phyloP scores from a whole-genome alignment of 2,797 vertebrate genomes.

The Enteromius argenteus region DNA sequence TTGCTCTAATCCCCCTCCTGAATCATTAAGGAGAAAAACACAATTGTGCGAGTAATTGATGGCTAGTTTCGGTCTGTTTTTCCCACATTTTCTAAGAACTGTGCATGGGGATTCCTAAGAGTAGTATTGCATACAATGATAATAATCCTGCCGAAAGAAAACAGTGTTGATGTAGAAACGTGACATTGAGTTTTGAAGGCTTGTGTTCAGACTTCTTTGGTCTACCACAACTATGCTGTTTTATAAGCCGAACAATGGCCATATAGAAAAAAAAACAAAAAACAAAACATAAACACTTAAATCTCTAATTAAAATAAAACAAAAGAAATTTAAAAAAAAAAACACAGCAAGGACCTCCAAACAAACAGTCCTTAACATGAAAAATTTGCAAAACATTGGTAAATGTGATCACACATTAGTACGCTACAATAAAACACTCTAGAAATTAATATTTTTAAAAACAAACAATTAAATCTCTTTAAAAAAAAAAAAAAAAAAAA shows the following conservation, averaged over 20 bases:
- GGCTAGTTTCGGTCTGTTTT: conserved; percentile 54
- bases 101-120: neutral
- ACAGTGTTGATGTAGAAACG: neutral
- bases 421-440: neutral
- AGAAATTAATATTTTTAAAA: too few relatives aligned
- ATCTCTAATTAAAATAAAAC: too few relatives aligned
- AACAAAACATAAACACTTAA: too few relatives aligned
- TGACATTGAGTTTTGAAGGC: neutral
- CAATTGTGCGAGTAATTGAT: conserved; percentile 67
- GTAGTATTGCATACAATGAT: conserved; percentile 1
- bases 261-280: too few relatives aligned
- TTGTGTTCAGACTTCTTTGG: neutral
- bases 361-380: too few relatives aligned
- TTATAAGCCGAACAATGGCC: neutral
- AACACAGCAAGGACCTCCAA: too few relatives aligned
- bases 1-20: conserved; percentile 73
- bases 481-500: too few relatives aligned
- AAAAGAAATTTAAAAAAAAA: too few relatives aligned
- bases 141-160: conserved; percentile 19
- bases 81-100: conserved; percentile 52
- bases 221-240: neutral
- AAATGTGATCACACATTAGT: neutral
- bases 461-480: too few relatives aligned
- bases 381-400: neutral
- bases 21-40: conserved; percentile 74